phyloP scores from a whole-genome alignment of 2,797 vertebrate genomes.

The Bradypus variegatus region DNA sequence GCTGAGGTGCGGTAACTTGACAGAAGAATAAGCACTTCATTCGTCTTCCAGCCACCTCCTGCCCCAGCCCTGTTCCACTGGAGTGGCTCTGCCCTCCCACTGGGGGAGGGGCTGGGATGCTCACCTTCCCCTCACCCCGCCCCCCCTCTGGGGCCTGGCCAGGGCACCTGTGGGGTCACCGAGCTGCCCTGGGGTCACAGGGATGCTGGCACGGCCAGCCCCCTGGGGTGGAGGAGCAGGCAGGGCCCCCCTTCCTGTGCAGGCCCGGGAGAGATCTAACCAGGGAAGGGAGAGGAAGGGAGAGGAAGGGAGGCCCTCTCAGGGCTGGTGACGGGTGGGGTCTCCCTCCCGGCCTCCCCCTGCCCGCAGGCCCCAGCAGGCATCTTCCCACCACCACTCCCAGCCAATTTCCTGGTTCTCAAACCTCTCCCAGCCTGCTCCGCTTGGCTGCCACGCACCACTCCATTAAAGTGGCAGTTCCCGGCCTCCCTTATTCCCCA shows the following conservation, averaged over 20 bases:
- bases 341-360: not conserved
- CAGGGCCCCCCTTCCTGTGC: not conserved
- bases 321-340: not conserved
- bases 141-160: not conserved
- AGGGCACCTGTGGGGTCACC: not conserved
- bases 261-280: not conserved
- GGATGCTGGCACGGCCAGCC: not conserved
- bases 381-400: not conserved
- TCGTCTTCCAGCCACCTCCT: slow-evolving; percentile 17
- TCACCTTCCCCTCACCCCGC: not conserved
- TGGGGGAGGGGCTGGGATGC: not conserved
- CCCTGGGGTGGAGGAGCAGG: not conserved
- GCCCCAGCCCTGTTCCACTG: not conserved
- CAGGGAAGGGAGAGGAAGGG: not conserved
- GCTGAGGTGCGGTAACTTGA: not conserved
- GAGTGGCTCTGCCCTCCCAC: not conserved
- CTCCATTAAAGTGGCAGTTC: not conserved
- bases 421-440: not conserved
- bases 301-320: not conserved
- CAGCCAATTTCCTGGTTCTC: slow-evolving; percentile 22
- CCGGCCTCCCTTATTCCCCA: not conserved
- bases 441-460: not conserved
- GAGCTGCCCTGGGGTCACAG: not conserved
- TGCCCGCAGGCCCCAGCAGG: not conserved
- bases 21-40: not conserved